Evolutionary conservation across 2,113 vertebrate species (phyloP), one percentile per base, ranked within the genome.

Genomic region (Perca flavescens): DNA sequence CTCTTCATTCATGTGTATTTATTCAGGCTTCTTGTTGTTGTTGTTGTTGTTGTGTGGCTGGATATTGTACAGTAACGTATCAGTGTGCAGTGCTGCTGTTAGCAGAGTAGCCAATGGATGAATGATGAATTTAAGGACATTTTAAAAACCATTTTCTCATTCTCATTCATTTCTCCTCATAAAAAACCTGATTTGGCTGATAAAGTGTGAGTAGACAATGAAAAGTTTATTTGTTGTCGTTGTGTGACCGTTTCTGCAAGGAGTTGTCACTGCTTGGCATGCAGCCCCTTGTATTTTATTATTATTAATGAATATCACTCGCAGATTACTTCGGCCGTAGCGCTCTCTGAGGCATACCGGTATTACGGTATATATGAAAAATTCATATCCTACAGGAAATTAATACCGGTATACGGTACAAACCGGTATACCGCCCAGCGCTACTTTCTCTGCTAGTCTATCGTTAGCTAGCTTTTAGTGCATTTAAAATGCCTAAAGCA

Each of bases 1-100:
- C 49, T 74, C 66, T 74, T 54, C 43, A 21, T 70, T 67, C 2
- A 0, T 71, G n/a, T 71, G 50, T 61, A 10, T 83, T 79, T 47
- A 16, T 80, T 68, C 31, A 1, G 13, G 0, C 5, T 17, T 57
- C 58, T 5, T 70, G 3, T 68, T 71, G 6, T n/a, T 57, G 58
- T 5, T 70, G 3, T 68, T 71, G 6, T n/a, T 62, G n/a, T 69
- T 60, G 43, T 77, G 74, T 84, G 74, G 69, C 74, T 86, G 22
- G 5, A 34, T 75, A 12, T 74, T 71, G 43, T 73, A 6, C 40
- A 3, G 40, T 43, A 28, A 53, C n/a, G 46, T 74, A n/a, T 72
- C 17, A 0, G n/a, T 61, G 34, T 54, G 22, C 22, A 10, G 22
- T 15, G 34, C 54, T 82, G 71, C 21, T 71, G 14, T 17, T 56